Conservation (phyloP, 1,140 invertebrate species). For the Spodoptera litura region DNA sequence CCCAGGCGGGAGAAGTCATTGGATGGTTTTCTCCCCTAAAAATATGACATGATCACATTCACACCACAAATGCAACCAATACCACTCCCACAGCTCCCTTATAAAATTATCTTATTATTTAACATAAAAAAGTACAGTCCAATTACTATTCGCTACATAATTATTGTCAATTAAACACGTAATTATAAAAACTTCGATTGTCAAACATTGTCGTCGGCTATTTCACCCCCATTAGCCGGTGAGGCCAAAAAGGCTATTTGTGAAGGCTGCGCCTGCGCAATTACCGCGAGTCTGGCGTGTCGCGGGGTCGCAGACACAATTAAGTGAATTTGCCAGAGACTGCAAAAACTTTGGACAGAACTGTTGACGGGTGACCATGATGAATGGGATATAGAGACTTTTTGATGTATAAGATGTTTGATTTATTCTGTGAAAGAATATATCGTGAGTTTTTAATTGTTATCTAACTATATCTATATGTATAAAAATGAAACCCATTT, state of each 20-base stretch:
- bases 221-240: constrained; percentile 16
- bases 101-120: neutral
- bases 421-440: no score
- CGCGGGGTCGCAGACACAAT: constrained; percentile 75
- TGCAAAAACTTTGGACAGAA: constrained; percentile 66
- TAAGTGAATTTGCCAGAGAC: constrained; percentile 75
- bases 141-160: constrained; percentile 18
- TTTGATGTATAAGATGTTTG: neutral
- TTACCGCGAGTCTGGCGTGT: constrained; percentile 68
- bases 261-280: constrained; percentile 52
- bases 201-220: constrained; percentile 1
- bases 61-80: no score
- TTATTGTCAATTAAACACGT: constrained; percentile 9
- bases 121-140: neutral
- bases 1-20: no score
- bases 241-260: constrained; percentile 57
- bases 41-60: no score
- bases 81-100: neutral
- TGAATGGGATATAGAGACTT: neutral
- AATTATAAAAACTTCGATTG: constrained; percentile 4
- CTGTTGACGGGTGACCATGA: constrained; percentile 1
- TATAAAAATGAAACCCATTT: no score
- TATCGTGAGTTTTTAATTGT: no score
- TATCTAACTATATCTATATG: no score
- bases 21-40: no score